A percentile compares a stretch with the other conserved stretches of the same genome.
Evolutionary conservation across 35 echinoderm and acorn worm genomes (phyloP).

Genomic region (Apostichopus parvimensis): DNA sequence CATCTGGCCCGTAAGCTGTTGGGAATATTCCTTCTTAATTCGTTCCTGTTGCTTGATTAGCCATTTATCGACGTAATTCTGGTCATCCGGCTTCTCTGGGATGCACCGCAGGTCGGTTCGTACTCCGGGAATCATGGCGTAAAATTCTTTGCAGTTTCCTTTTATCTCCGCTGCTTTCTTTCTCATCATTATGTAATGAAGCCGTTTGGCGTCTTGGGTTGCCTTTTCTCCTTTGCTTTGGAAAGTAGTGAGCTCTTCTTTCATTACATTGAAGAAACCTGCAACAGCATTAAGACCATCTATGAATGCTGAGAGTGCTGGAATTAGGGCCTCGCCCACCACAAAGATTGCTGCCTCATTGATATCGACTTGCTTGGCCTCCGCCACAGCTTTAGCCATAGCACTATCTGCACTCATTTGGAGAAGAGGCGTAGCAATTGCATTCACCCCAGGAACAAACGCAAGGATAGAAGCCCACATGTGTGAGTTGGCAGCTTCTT

Average conservation of each 20-base stretch:
- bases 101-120: no score
- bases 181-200: not conserved
- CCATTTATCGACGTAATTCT: no score
- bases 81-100: no score
- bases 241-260: slow-evolving; percentile 15
- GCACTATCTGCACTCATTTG: not conserved
- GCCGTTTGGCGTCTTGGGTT: not conserved
- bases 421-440: not conserved
- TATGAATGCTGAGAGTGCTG: not conserved
- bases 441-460: no score
- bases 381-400: not conserved
- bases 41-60: no score
- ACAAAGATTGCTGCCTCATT: not conserved
- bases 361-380: slow-evolving; percentile 6
- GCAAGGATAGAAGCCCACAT: not conserved
- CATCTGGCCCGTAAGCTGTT: no score
- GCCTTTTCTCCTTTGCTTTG: not conserved
- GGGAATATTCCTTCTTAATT: not conserved
- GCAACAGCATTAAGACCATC: no score
- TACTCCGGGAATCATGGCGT: no score
- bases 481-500: not conserved
- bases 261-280: not conserved
- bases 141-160: not conserved
- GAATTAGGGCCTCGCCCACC: not conserved
- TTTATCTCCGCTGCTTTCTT: not conserved